Evolutionary conservation across 1,140 invertebrate species (phyloP).

Genomic region (Brachionus rubens): DNA sequence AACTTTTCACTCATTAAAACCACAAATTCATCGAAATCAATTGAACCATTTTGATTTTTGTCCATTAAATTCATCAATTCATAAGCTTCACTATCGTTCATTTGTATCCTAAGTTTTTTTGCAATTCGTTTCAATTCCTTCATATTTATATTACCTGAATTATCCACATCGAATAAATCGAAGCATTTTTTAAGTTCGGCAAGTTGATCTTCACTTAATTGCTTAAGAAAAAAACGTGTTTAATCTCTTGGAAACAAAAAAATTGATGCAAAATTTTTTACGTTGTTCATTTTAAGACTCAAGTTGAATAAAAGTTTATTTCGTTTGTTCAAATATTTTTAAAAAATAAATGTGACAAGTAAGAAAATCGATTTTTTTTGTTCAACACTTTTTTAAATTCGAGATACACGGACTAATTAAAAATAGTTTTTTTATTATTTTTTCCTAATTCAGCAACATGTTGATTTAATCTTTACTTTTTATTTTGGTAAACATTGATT

Average conservation of each 20-base stretch:
- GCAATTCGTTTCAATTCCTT: neutral
- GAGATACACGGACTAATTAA: too few species aligned
- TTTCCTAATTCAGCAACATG: too few species aligned
- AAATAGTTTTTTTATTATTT: too few species aligned
- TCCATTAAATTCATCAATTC: slow-evolving; percentile 40
- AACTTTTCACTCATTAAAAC: neutral
- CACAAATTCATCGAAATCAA: slow-evolving; percentile 42
- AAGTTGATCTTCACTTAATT: neutral
- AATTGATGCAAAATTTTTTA: neutral
- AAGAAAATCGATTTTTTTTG: too few species aligned
- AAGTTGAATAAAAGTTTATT: too few species aligned
- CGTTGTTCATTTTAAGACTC: too few species aligned
- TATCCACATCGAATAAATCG: slow-evolving; percentile 19
- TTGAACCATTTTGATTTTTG: slow-evolving; percentile 22
- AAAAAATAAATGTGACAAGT: too few species aligned
- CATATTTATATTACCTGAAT: neutral
- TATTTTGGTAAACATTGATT: too few species aligned
- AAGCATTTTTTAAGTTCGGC: slow-evolving; percentile 1
- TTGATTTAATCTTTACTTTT: too few species aligned
- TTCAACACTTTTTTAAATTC: too few species aligned
- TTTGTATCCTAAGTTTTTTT: neutral
- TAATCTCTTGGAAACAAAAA: neutral
- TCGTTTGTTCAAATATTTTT: too few species aligned
- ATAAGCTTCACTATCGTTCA: neutral
- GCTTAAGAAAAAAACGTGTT: neutral